phyloP scores from a whole-genome alignment of 2,888 invertebrate genomes.

The Chrysolina americana region DNA sequence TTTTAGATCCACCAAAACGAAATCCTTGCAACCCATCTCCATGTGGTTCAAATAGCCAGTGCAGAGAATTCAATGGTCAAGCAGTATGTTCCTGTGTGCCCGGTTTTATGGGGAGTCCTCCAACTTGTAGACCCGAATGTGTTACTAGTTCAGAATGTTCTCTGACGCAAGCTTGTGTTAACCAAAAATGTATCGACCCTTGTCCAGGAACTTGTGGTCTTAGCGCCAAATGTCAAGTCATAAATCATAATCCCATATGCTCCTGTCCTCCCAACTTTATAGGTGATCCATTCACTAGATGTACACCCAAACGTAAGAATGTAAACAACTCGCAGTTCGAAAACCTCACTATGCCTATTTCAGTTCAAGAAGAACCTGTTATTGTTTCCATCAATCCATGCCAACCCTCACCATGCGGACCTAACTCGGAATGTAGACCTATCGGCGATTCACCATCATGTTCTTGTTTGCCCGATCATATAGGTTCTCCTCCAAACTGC shows the following conservation, averaged over 20 bases:
- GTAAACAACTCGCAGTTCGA: neutral
- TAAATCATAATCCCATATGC: constrained; percentile 82
- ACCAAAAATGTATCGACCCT: constrained; percentile 80
- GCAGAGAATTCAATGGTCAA: constrained; percentile 79
- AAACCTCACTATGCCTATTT: constrained; percentile 40
- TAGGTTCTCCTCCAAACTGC: constrained; percentile 80
- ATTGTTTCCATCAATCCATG: constrained; percentile 74
- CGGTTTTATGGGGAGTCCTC: constrained; percentile 77
- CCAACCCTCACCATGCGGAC: constrained; percentile 78
- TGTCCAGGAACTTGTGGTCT: constrained; percentile 82
- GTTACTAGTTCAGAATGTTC: constrained; percentile 81
- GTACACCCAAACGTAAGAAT: constrained; percentile 63
- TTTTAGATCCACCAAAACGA: constrained; percentile 54
- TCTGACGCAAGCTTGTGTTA: constrained; percentile 77
- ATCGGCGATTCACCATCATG: constrained; percentile 78
- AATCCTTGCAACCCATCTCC: constrained; percentile 79
- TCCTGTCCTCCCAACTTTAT: constrained; percentile 75
- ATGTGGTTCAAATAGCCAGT: constrained; percentile 85
- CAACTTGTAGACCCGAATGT: constrained; percentile 82
- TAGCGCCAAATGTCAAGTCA: constrained; percentile 81
- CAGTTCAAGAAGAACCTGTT: constrained; percentile 57
- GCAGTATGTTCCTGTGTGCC: constrained; percentile 82
- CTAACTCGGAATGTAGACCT: constrained; percentile 76
- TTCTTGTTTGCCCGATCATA: constrained; percentile 78
- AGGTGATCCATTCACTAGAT: constrained; percentile 79